Evolutionary conservation across 2,113 vertebrate genomes (phyloP).

Genomic region (Embiotoca jacksoni): DNA sequence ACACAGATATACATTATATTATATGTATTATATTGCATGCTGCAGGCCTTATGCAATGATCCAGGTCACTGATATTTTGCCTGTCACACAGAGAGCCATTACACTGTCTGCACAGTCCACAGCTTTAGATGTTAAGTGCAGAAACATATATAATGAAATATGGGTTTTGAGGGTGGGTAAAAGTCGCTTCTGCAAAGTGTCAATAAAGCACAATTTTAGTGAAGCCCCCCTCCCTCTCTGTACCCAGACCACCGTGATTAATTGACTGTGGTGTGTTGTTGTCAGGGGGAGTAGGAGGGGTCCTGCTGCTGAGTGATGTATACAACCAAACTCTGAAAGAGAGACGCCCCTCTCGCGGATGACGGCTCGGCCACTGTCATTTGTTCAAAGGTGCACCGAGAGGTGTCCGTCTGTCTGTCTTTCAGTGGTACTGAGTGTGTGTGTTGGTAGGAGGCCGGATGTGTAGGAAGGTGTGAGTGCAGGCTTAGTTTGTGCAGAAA

Average conservation of each 20-base stretch:
- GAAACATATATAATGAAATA: too few relatives aligned
- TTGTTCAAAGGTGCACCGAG: constrained; percentile 55
- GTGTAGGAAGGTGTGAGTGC: not conserved
- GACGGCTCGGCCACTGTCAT: constrained; percentile 49
- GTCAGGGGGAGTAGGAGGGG: constrained; percentile 32
- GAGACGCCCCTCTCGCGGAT: constrained; percentile 50
- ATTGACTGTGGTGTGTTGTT: constrained; percentile 72
- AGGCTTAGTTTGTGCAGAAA: constrained; percentile 8
- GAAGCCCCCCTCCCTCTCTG: constrained; percentile 3
- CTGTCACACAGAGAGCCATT: not conserved
- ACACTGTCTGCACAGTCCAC: not conserved
- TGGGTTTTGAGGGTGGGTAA: not conserved
- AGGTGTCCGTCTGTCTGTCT: constrained; percentile 16
- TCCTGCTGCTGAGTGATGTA: constrained; percentile 63
- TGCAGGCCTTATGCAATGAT: not conserved
- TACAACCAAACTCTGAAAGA: constrained; percentile 47
- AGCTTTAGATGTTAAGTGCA: not conserved
- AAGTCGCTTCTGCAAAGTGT: constrained; percentile 18
- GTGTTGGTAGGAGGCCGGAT: constrained; percentile 6
- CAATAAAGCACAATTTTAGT: constrained; percentile 26
- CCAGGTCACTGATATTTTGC: not conserved
- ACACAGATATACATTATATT: too few relatives aligned
- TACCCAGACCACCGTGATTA: constrained; percentile 42
- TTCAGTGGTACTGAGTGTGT: not conserved
- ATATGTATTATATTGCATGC: too few relatives aligned